These are phyloP conservation scores for Tenualosa thibaudeaui DNA, from an alignment of 2,797 vertebrate species.

Conservation along the genomic window DNA sequence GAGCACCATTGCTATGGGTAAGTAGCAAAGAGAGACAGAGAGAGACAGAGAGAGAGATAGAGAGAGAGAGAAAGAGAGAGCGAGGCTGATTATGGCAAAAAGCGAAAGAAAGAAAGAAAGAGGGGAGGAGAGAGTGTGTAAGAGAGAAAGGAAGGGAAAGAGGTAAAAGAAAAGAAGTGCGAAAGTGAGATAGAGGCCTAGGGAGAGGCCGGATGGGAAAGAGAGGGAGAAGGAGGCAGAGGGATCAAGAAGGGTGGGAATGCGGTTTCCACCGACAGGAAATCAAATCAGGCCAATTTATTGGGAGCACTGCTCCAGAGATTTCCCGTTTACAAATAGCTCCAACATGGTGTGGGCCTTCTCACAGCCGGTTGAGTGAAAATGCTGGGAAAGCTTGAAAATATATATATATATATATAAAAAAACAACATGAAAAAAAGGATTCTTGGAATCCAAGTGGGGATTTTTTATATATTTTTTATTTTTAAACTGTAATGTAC, in stretches of 20 bases:
- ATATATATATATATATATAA: neutral
- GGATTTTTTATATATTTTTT: slow-evolving; percentile 1
- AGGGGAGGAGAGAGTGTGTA: neutral
- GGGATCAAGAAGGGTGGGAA: slow-evolving; percentile 55
- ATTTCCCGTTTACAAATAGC: slow-evolving; percentile 55
- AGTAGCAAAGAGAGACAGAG: neutral
- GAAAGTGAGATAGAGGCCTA: neutral
- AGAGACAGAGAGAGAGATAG: neutral
- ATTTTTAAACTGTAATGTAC: slow-evolving; percentile 24
- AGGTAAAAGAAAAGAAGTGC: neutral
- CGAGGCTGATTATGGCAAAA: neutral
- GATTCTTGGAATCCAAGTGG: slow-evolving; percentile 21
- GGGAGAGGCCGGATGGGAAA: neutral
- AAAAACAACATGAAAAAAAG: slow-evolving; percentile 15
- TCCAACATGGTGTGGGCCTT: neutral
- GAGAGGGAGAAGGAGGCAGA: slow-evolving; percentile 17
- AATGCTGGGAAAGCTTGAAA: slow-evolving; percentile 9
- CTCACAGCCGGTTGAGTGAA: neutral
- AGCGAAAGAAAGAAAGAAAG: neutral
- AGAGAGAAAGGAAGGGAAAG: neutral
- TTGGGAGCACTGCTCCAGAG: slow-evolving; percentile 52
- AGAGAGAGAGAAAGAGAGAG: neutral
- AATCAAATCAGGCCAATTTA: slow-evolving; percentile 62
- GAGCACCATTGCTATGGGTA: neutral
- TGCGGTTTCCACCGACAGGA: slow-evolving; percentile 56